Percentiles rank a stretch among this genome's conserved stretches.
phyloP scores from a whole-genome alignment of 2,113 vertebrate genomes.

The Rhadina sibilatrix region DNA sequence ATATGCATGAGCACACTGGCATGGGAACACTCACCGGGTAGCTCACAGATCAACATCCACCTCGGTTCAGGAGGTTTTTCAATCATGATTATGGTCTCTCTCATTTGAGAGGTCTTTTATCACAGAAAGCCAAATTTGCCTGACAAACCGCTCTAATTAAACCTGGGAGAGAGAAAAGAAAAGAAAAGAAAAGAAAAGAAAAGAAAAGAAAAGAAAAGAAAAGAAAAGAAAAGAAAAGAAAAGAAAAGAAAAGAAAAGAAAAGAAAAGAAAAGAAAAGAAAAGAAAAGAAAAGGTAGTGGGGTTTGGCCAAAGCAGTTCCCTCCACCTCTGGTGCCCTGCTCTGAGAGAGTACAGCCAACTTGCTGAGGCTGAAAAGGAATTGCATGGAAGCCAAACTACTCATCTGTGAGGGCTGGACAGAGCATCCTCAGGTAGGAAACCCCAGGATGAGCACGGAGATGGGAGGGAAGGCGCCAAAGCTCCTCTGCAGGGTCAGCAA shows the following conservation, averaged over 20 bases:
- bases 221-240: too few relatives aligned
- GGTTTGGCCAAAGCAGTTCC: not conserved
- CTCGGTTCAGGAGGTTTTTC: not conserved
- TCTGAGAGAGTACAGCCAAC: not conserved
- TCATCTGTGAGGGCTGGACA: not conserved
- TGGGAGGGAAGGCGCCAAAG: not conserved
- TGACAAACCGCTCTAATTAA: conserved; percentile 41
- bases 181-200: too few relatives aligned
- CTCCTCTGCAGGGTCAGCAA: not conserved
- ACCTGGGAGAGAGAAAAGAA: not conserved
- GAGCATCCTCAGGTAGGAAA: not conserved
- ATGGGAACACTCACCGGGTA: not conserved
- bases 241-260: too few relatives aligned
- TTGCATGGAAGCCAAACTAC: not conserved
- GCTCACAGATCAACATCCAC: not conserved
- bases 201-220: too few relatives aligned
- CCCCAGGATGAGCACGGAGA: not conserved
- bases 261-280: too few relatives aligned
- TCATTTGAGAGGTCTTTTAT: conserved; percentile 27
- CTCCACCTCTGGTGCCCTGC: not conserved
- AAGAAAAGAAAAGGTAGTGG: too few relatives aligned
- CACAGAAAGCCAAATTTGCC: not conserved
- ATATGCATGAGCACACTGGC: not conserved
- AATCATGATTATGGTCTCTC: not conserved
- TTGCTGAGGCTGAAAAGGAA: not conserved